Base-by-base conservation (phyloP, 2,888 invertebrate genomes). In the Alsophila aescularia region DNA sequence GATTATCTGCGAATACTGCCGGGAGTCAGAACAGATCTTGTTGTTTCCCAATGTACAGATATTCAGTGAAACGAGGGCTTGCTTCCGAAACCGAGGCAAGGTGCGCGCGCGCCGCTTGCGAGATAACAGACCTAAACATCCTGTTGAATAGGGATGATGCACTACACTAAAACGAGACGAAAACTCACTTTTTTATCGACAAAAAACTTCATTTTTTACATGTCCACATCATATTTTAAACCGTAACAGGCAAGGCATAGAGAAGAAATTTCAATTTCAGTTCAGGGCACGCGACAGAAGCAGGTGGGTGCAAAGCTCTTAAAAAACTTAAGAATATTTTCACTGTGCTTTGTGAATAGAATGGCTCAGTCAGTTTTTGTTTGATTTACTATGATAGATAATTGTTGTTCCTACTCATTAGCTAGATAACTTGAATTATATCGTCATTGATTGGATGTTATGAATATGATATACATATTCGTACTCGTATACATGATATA, bases 121-220 rank as follows among this genome's bases (percentile, higher is more conserved):
- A 83, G 90, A 90, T 90, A 90, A 88, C 83, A 81, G 75, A 77
- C 79, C 81, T 82, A 87, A 90, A 90, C 90, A 88, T 89, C 90
- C 87, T 84, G 83, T 73, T 68, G 70, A 81, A 84, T 77, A 81
- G 75, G 79, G 84, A 85, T 76, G 75, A 75, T 79, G 78, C 80
- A 76, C 78, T 81, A 72, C 70, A 73, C 75, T 66, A 66, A 77
- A 88, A 74, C 70, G 81, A 78, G 81, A 87, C 69, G 69, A 74
- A 69, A 69, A 73, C 61, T 73, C 67, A 72, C 67, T 84, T 87
- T 84, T 89, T 87, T 83, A 81, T 66, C 72, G 52, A 78, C 82
- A 88, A 89, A 66, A 86, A 86, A 83, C 73, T 69, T 71, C 75
- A 68, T 67, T 47, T 37, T 9, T 31, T 21, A 4, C 21, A 13